Conservation (phyloP, 2,888 invertebrate species). For the Pyrrhosoma nymphula region DNA sequence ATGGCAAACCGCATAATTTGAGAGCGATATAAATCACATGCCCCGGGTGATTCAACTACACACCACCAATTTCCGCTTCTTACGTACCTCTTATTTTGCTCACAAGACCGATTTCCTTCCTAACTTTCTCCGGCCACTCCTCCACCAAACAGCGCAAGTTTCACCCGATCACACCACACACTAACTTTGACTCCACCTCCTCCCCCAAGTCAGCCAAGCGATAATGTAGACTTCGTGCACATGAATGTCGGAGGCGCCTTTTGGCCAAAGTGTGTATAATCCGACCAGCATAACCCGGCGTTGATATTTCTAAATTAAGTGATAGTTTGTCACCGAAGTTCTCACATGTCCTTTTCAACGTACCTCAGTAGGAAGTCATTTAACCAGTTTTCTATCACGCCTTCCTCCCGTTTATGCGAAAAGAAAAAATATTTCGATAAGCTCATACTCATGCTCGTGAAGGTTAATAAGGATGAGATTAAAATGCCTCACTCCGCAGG, state of each 20-base stretch:
- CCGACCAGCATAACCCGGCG: not conserved
- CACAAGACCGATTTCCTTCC: not conserved
- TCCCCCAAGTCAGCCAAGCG: not conserved
- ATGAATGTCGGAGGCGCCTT: not conserved
- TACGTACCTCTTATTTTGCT: not conserved
- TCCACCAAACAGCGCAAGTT: not conserved
- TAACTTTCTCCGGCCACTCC: not conserved
- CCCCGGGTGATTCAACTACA: not conserved
- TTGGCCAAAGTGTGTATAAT: not conserved
- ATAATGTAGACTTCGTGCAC: not conserved
- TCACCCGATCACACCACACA: not conserved
- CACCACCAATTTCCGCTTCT: not conserved
- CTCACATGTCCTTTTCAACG: too few relatives aligned
- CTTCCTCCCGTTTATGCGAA: too few relatives aligned
- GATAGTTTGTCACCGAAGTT: too few relatives aligned
- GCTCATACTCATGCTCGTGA: too few relatives aligned
- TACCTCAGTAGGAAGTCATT: too few relatives aligned
- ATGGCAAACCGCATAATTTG: not conserved
- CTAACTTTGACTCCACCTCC: not conserved
- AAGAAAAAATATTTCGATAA: too few relatives aligned
- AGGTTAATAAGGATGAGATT: too few relatives aligned
- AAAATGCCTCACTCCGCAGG: too few relatives aligned
- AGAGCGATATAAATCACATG: not conserved
- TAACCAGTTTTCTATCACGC: too few relatives aligned
- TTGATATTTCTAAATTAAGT: not conserved